Percentiles rank a stretch among this genome's conserved stretches.
phyloP scores from a whole-genome alignment of 2,888 invertebrate species.

The Spicauda simplicius region DNA sequence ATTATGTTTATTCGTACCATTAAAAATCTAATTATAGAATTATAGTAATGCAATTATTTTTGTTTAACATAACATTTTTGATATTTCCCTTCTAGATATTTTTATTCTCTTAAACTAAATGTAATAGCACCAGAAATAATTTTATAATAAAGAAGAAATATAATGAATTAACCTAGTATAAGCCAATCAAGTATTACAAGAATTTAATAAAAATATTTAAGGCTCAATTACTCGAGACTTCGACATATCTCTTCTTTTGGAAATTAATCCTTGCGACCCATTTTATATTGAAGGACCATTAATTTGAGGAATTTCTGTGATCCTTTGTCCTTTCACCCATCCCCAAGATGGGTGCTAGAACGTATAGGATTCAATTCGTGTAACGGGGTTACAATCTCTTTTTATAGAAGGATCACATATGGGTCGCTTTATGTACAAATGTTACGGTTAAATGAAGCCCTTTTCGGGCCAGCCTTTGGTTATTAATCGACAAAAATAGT shows the following conservation, averaged over 20 bases:
- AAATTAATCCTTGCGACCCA: slow-evolving; percentile 1
- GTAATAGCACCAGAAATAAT: too few relatives aligned
- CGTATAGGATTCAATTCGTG: slow-evolving; percentile 20
- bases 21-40: too few relatives aligned
- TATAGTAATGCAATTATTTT: too few relatives aligned
- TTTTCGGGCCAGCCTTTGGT: background rate
- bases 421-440: slow-evolving; percentile 15
- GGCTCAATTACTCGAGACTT: background rate
- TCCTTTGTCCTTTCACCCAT: slow-evolving; percentile 25
- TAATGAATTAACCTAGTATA: too few relatives aligned
- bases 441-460: slow-evolving; percentile 11
- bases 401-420: slow-evolving; percentile 2
- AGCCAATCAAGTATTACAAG: background rate
- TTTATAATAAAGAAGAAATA: too few relatives aligned
- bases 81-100: too few relatives aligned
- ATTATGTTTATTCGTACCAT: too few relatives aligned
- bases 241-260: slow-evolving; percentile 2
- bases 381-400: slow-evolving; percentile 13
- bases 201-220: background rate
- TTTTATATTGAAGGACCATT: background rate
- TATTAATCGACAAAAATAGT: background rate
- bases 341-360: slow-evolving; percentile 14
- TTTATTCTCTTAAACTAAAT: too few relatives aligned
- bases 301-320: slow-evolving; percentile 19
- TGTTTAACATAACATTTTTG: too few relatives aligned